A percentile compares a stretch with the other conserved stretches of the same genome.
Conservation (phyloP, 2,113 vertebrate species). For the Toxotes chatareus region DNA sequence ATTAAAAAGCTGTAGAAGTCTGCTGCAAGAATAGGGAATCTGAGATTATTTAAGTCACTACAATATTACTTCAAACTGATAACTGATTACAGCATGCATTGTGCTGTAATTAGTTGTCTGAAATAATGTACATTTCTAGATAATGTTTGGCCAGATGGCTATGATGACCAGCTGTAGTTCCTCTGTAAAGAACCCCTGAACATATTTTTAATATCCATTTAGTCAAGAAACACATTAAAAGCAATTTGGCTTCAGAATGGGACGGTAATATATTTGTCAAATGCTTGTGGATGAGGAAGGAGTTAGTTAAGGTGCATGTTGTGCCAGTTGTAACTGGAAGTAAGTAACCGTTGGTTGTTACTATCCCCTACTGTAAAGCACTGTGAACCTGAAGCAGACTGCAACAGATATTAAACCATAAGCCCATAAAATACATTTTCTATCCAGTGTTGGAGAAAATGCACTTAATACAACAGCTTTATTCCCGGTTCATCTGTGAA, state of each 20-base stretch:
- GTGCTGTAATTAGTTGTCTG: too few relatives aligned
- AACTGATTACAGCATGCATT: neutral
- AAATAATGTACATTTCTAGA: too few relatives aligned
- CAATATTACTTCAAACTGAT: neutral
- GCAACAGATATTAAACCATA: neutral
- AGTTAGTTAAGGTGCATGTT: neutral
- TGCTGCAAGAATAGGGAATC: neutral
- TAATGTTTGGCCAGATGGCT: too few relatives aligned
- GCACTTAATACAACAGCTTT: constrained; percentile 7
- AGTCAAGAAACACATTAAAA: neutral
- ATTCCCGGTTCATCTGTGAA: too few relatives aligned
- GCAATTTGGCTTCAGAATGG: too few relatives aligned
- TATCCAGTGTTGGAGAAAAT: constrained; percentile 29
- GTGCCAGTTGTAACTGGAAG: neutral
- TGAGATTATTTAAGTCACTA: neutral
- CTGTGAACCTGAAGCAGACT: neutral
- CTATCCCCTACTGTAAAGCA: neutral
- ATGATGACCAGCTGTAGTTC: neutral
- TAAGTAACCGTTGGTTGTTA: neutral
- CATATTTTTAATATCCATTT: neutral
- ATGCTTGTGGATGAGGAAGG: neutral
- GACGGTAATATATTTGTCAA: too few relatives aligned
- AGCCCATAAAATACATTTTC: neutral
- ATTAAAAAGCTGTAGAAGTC: neutral
- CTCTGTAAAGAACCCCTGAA: neutral